A percentile compares a stretch with the other conserved stretches of the same genome.
These are phyloP conservation scores for Copidosoma floridanum DNA, from an alignment of 1,140 invertebrate species.

Conservation along the genomic window DNA sequence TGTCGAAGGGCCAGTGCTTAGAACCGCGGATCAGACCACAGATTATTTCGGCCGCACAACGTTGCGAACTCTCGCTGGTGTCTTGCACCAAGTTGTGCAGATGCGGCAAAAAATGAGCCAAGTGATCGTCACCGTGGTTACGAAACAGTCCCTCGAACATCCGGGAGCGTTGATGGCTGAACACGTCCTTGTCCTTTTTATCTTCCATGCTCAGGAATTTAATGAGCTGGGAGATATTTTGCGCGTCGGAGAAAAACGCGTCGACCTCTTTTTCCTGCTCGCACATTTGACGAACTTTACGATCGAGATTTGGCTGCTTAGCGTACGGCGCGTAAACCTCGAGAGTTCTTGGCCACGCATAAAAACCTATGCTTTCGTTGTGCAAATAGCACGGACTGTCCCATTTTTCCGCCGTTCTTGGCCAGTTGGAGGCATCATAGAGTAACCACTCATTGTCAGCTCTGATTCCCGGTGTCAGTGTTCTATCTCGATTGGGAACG, in stretches of 20 bases:
- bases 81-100: conserved; percentile 67
- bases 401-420: conserved; percentile 71
- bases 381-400: conserved; percentile 68
- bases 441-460: conserved; percentile 73
- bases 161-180: conserved; percentile 64
- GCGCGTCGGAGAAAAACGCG: conserved; percentile 68
- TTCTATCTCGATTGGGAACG: conserved; percentile 1
- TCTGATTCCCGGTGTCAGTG: conserved; percentile 57
- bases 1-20: conserved; percentile 79
- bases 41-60: conserved; percentile 82
- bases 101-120: conserved; percentile 66
- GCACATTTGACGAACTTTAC: conserved; percentile 66
- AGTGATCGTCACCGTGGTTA: conserved; percentile 70
- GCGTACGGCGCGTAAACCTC: conserved; percentile 63
- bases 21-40: conserved; percentile 73
- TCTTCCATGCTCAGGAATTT: conserved; percentile 80
- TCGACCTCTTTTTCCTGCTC: conserved; percentile 66
- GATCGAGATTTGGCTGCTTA: conserved; percentile 63
- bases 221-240: conserved; percentile 73
- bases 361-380: conserved; percentile 73
- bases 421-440: conserved; percentile 60
- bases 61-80: conserved; percentile 73
- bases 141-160: conserved; percentile 80
- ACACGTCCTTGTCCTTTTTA: conserved; percentile 82
- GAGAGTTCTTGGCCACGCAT: conserved; percentile 73